phyloP scores from a whole-genome alignment of 1,140 invertebrate species.

The Atta texana region DNA sequence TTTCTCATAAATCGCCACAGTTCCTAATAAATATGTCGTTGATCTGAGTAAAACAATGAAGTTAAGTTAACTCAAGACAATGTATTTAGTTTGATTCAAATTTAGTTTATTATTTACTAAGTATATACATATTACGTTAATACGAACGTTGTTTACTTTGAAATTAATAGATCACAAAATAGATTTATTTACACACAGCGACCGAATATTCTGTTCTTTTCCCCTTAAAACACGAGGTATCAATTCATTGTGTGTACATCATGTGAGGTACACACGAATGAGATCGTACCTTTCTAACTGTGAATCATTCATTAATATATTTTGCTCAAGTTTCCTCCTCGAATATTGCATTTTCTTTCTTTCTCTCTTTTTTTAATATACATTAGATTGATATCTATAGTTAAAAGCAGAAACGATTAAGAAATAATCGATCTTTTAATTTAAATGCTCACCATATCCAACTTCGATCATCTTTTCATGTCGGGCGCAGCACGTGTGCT shows the following conservation, averaged over 20 bases:
- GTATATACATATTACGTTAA: too few relatives aligned
- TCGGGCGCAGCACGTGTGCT: conserved; percentile 80
- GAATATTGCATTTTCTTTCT: neutral
- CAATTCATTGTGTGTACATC: conserved; percentile 49
- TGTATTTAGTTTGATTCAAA: neutral
- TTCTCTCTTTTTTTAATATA: neutral
- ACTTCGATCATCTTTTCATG: conserved; percentile 81
- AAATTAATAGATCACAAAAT: too few relatives aligned
- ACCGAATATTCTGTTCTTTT: conserved; percentile 66
- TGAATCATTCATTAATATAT: neutral
- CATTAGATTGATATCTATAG: neutral
- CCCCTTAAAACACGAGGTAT: conserved; percentile 52
- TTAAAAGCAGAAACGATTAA: neutral
- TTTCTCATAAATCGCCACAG: too few relatives aligned
- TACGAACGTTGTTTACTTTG: too few relatives aligned
- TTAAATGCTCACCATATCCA: conserved; percentile 79
- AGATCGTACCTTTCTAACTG: neutral
- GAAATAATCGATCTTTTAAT: neutral
- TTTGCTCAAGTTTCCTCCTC: neutral
- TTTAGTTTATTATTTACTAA: neutral
- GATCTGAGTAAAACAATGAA: too few relatives aligned
- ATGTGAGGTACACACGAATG: neutral
- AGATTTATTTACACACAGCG: neutral
- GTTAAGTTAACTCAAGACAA: too few relatives aligned
- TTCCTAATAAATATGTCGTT: too few relatives aligned